Base-by-base conservation (phyloP, 2,888 invertebrate species). In the Luperina testacea region DNA sequence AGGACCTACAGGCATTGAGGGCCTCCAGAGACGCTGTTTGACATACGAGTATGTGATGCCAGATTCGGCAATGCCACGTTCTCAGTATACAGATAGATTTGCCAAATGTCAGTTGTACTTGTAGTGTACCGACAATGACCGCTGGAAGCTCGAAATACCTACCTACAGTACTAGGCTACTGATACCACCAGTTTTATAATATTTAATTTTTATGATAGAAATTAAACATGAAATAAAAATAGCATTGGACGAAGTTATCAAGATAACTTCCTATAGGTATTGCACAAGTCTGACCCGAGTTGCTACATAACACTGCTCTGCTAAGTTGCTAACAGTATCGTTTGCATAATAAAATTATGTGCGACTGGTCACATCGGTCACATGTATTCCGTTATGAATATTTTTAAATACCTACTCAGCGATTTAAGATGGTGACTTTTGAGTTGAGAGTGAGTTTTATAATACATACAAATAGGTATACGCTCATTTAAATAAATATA, bases 271-370 rank as follows among this genome's bases (percentile, higher is more conserved):
- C 27, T 64, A 17, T 78, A n/a, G 11, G 11, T 4, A 48, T 65
- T 82, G 27, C 69, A 65, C 70, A 82, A 82, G 64, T 13, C 4
- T 3, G 48, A 48, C 48, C 13, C 48, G 69, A 42, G 71, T 61
- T 42, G 48, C 27, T 57, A 38, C 77, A 64, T 69, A 81, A 64
- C 42, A 72, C 63, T 38, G 78, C 42, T 32, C 42, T n/a, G 42
- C 5, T 61, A 61, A 42, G 63, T 20, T 51, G 51, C 20, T 61
- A 61, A 61, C 53, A 64, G 38, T 73, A 65, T 72, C 71, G 75
- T 72, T 83, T 75, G 72, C 84, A 75, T 75, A 83, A 80, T 61
- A 51, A 71, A 15, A 65, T 53, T 51, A 71, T 72, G 51, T 38
- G 38, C 45, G 45, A 65, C 42, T 13, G 38, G n/a, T 72, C 72